Evolutionary conservation across 2,113 vertebrate species (phyloP).

Genomic region (Thalassoma bifasciatum): DNA sequence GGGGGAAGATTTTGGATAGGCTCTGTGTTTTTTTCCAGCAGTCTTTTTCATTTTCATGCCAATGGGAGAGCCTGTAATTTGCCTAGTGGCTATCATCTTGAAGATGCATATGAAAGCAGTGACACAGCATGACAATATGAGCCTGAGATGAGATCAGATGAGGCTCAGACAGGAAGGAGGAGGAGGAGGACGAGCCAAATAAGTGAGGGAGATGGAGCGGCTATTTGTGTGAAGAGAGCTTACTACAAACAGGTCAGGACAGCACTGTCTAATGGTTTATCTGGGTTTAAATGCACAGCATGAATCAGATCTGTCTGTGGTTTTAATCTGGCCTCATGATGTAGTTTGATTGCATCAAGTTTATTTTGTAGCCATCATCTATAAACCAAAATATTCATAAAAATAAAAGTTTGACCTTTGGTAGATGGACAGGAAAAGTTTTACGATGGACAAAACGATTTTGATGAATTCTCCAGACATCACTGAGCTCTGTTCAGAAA

Average conservation of each 20-base stretch:
- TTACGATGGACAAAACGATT: neutral
- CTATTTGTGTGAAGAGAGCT: neutral
- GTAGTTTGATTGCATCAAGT: neutral
- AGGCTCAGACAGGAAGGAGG: neutral
- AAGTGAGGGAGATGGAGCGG: neutral
- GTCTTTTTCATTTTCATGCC: conserved; percentile 34
- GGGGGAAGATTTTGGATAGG: conserved; percentile 1
- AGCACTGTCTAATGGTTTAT: neutral
- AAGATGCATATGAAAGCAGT: conserved; percentile 26
- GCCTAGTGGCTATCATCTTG: conserved; percentile 29
- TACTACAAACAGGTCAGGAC: neutral
- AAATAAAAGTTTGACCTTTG: neutral
- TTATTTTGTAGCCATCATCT: neutral
- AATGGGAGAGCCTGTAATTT: conserved; percentile 33
- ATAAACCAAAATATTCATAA: neutral
- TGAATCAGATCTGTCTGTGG: too few relatives aligned
- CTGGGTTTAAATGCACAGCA: too few relatives aligned
- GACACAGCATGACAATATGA: conserved; percentile 23
- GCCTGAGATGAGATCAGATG: conserved; percentile 9
- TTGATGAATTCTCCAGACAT: neutral
- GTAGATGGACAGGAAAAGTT: neutral
- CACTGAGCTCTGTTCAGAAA: neutral
- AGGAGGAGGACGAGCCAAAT: neutral
- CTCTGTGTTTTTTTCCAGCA: conserved; percentile 26
- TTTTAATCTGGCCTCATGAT: neutral